A percentile compares a stretch with the other conserved stretches of the same genome.
These are phyloP conservation scores for Ophion ventricosus DNA, from an alignment of 2,888 invertebrate genomes.

Conservation along the genomic window DNA sequence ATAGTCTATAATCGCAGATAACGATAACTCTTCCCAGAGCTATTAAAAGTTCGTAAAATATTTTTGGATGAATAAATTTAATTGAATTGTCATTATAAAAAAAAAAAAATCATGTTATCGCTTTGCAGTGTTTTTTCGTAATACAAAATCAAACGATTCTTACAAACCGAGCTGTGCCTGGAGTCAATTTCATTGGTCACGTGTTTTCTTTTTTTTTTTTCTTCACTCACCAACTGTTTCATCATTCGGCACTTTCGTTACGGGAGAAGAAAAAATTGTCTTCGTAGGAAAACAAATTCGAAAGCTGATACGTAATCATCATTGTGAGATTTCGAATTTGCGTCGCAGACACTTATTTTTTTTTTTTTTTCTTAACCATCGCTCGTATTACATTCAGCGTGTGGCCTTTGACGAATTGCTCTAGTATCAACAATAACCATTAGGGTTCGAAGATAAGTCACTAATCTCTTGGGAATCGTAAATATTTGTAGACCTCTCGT, in stretches of 20 bases:
- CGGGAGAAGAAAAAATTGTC: constrained; percentile 32
- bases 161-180: constrained; percentile 23
- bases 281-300: constrained; percentile 5
- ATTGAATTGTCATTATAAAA: constrained; percentile 14
- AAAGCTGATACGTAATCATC: constrained; percentile 47
- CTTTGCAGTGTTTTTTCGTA: constrained; percentile 13
- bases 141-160: constrained; percentile 17
- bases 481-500: constrained; percentile 10
- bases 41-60: constrained; percentile 41
- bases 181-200: constrained; percentile 24
- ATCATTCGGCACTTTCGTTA: constrained; percentile 23
- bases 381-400: constrained; percentile 27
- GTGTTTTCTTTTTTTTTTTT: constrained; percentile 11
- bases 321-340: constrained; percentile 39
- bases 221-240: constrained; percentile 22
- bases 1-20: not conserved
- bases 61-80: constrained; percentile 45
- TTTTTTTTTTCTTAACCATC: too few species aligned
- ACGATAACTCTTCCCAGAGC: constrained; percentile 11
- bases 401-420: constrained; percentile 42
- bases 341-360: constrained; percentile 34
- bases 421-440: constrained; percentile 24
- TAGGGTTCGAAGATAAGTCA: constrained; percentile 24
- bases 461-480: constrained; percentile 10
- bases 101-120: constrained; percentile 38